Percentiles rank a stretch among this genome's conserved stretches.
Evolutionary conservation across 2,113 vertebrate species (phyloP).

Genomic region (Jacana jacana): DNA sequence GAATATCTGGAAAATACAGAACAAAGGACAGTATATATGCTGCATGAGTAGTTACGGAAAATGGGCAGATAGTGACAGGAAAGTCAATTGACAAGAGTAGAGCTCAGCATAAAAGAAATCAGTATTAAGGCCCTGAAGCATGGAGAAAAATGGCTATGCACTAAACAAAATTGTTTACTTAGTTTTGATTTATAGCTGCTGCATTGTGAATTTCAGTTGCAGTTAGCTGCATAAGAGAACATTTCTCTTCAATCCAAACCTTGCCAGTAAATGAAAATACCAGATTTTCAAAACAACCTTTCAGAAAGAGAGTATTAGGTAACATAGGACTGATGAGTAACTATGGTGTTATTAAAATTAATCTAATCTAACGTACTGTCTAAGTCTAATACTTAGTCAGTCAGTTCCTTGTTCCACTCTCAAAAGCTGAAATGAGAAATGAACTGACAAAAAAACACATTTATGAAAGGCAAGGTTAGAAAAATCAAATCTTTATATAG

Average conservation of each 20-base stretch:
- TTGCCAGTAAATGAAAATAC: slow-evolving; percentile 8
- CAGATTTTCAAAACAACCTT: slow-evolving; percentile 7
- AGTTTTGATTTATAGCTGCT: slow-evolving; percentile 19
- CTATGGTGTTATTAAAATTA: background rate
- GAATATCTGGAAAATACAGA: background rate
- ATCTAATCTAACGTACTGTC: background rate
- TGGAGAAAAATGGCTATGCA: background rate
- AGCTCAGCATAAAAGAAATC: slow-evolving; percentile 16
- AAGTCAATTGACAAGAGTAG: background rate
- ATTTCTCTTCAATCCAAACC: slow-evolving; percentile 17
- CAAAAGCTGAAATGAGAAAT: background rate
- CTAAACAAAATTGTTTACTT: background rate
- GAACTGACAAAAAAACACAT: background rate
- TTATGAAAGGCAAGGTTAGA: background rate
- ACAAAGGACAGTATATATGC: background rate
- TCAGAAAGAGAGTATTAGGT: background rate
- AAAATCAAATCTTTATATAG: background rate
- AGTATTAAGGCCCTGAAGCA: slow-evolving; percentile 2
- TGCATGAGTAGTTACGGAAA: background rate
- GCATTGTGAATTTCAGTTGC: background rate
- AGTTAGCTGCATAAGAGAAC: background rate
- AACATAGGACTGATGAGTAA: background rate
- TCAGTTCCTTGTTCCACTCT: background rate
- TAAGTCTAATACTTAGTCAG: background rate
- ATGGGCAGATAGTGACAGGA: background rate